phyloP scores from a whole-genome alignment of 1,140 invertebrate genomes.

The Megalonaias nervosa region DNA sequence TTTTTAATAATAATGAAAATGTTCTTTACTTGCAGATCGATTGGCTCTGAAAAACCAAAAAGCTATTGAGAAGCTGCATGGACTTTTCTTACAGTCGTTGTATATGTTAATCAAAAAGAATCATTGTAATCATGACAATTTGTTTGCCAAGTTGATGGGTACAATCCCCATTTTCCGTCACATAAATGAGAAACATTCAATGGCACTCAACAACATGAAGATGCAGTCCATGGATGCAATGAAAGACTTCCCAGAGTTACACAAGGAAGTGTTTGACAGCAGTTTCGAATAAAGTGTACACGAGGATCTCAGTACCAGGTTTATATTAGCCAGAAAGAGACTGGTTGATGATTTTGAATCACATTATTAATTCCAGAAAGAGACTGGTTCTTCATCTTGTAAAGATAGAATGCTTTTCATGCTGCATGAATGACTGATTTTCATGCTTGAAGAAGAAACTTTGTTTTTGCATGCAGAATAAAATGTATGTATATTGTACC shows the following conservation, averaged over 20 bases:
- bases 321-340: too few relatives aligned
- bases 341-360: too few relatives aligned
- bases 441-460: too few relatives aligned
- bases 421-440: too few relatives aligned
- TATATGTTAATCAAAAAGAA: slow-evolving; percentile 53
- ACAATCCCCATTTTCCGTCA: slow-evolving; percentile 54
- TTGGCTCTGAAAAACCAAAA: slow-evolving; percentile 49
- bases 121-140: slow-evolving; percentile 54
- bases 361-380: too few relatives aligned
- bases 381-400: too few relatives aligned
- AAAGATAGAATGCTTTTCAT: too few relatives aligned
- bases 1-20: too few relatives aligned
- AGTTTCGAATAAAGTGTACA: not conserved
- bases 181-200: slow-evolving; percentile 60
- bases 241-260: slow-evolving; percentile 57
- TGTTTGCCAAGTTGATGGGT: slow-evolving; percentile 51
- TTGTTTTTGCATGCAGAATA: too few relatives aligned
- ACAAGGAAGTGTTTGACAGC: slow-evolving; percentile 63
- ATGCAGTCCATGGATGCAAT: slow-evolving; percentile 55
- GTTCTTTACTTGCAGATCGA: slow-evolving; percentile 54
- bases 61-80: slow-evolving; percentile 60
- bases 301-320: too few relatives aligned
- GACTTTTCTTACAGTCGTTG: slow-evolving; percentile 59
- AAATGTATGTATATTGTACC: too few relatives aligned
- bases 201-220: slow-evolving; percentile 62